Conservation (phyloP, 2,797 vertebrate genomes). For the Betta splendens region DNA sequence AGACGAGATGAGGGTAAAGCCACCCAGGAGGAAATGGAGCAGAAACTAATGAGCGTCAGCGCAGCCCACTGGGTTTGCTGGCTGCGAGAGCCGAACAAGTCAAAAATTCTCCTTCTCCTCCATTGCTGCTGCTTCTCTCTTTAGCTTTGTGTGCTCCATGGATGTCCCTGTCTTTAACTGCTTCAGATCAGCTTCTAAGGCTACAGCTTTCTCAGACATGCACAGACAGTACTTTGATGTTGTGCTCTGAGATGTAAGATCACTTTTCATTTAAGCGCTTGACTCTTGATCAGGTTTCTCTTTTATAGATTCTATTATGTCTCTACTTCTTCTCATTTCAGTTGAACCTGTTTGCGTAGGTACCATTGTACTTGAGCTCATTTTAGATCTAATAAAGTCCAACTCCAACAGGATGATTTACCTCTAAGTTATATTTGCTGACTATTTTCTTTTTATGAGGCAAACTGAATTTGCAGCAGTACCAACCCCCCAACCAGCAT, state of each 20-base stretch:
- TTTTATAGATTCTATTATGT: too few species aligned
- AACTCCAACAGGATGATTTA: background rate
- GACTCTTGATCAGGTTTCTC: background rate
- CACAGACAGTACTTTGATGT: conserved; percentile 33
- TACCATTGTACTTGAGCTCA: conserved; percentile 21
- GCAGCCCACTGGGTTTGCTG: conserved; percentile 62
- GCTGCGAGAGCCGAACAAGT: conserved; percentile 68
- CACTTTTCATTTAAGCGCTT: conserved; percentile 6
- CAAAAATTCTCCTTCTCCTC: conserved; percentile 44
- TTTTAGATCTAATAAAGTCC: conserved; percentile 15
- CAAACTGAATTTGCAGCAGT: conserved; percentile 7
- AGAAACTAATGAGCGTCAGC: conserved; percentile 74
- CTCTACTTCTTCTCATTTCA: too few species aligned
- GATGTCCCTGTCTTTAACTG: conserved; percentile 42
- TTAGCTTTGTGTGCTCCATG: conserved; percentile 47
- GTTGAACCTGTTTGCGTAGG: too few species aligned
- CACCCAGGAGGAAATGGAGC: conserved; percentile 77
- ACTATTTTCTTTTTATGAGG: conserved; percentile 12
- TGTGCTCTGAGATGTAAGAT: conserved; percentile 29
- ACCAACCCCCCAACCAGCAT: conserved; percentile 6
- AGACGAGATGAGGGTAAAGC: conserved; percentile 69
- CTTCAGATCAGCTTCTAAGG: conserved; percentile 46
- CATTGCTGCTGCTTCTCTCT: background rate
- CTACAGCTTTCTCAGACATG: conserved; percentile 44
- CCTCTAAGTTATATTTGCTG: conserved; percentile 12